Evolutionary conservation across 2,113 vertebrate species (phyloP).

Genomic region (Sapayoa aenigma): DNA sequence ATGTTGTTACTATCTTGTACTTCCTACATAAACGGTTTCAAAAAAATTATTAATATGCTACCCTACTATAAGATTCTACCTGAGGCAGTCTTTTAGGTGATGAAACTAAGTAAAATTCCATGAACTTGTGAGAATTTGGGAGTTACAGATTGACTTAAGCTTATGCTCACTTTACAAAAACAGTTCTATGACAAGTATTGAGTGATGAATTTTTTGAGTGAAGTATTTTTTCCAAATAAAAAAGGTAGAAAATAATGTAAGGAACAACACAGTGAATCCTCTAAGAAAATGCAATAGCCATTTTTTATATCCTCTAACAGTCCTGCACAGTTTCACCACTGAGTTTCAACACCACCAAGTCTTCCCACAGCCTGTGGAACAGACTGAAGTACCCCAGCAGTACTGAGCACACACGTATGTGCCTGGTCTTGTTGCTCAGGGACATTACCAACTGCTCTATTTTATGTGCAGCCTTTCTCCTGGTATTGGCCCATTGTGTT

Average conservation of each 20-base stretch:
- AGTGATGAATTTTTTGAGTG: not conserved
- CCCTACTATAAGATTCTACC: not conserved
- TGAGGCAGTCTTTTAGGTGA: not conserved
- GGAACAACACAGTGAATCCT: not conserved
- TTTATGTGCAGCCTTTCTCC: not conserved
- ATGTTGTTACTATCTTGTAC: not conserved
- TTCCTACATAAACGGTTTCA: not conserved
- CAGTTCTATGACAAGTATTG: not conserved
- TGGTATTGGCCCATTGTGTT: not conserved
- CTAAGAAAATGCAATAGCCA: not conserved
- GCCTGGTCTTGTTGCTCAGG: not conserved
- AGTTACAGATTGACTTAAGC: not conserved
- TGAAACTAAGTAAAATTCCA: not conserved
- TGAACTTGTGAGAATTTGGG: not conserved
- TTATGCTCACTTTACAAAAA: not conserved
- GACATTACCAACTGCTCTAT: not conserved
- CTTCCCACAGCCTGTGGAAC: not conserved
- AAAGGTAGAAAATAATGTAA: not conserved
- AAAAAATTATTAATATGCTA: not conserved
- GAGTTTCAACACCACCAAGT: not conserved
- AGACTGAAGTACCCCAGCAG: not conserved
- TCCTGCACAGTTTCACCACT: not conserved
- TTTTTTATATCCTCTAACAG: not conserved
- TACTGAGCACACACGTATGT: not conserved
- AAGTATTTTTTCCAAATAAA: not conserved